Evolutionary conservation across 1,140 invertebrate genomes (phyloP), one percentile per base, ranked within the genome.

Genomic region (Meloidogyne floridensis): DNA sequence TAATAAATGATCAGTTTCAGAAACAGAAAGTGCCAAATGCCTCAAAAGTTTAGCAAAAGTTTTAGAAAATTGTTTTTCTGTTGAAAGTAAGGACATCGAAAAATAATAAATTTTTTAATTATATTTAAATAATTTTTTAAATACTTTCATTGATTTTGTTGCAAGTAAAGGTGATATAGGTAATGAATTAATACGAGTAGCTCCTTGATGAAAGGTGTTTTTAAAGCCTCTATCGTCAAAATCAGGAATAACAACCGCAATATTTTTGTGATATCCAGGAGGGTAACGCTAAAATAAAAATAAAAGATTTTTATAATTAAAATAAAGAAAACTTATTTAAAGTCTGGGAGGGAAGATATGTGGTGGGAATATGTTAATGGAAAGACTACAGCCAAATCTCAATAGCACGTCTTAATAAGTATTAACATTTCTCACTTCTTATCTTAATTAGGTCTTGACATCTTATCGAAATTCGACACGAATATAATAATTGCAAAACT

Each of bases 1-100:
- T 65, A 65, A 65, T 65, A 65, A 65, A 65, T 65, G 59, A 65
- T 65, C 59, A n/a, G 59, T 65, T 65, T 76, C 75, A 69, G 43
- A 54, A 4, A 18, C 75, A 8, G 32, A 7, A 6, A 76, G 53
- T 42, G 75, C 75, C 51, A 76, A 56, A 54, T 56, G 75, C 53
- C 53, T 56, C 42, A 76, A 15, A 56, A 76, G 75, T 32, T 53
- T 47, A 13, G 3, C 18, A 76, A 18, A 32, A 76, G 43, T 76
- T 56, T 32, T 65, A 43, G 32, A 69, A 59, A 54, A 76, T 65
- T 76, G 47, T 56, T 2, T 13, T 76, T 74, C 53, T 42, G 72
- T 74, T 8, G 53, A 51, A 54, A 74, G 72, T n/a, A 54, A 51
- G 32, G n/a, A 51, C n/a, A 51, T 74, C 72, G 32, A 42, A 74